Evolutionary conservation across 2,888 invertebrate species (phyloP).

Genomic region (Leptura quadrifasciata): DNA sequence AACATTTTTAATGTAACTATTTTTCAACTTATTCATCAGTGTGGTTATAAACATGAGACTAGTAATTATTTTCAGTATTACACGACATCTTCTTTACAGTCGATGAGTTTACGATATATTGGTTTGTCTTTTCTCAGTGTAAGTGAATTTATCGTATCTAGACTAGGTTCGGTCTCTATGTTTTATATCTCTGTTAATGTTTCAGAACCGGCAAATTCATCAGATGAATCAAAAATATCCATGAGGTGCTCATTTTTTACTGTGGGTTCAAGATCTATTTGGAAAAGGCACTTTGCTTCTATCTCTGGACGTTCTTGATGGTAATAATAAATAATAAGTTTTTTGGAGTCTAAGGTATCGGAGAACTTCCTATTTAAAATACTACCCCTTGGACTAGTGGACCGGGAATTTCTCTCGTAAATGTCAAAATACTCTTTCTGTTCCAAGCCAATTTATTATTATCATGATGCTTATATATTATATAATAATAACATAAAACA

Average conservation of each 20-base stretch:
- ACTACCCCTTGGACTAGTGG: conserved; percentile 81
- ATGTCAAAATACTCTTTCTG: conserved; percentile 72
- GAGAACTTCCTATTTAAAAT: conserved; percentile 80
- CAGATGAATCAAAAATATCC: conserved; percentile 65
- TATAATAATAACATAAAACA: too few relatives aligned
- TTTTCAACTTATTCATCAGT: conserved; percentile 75
- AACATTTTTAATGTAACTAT: conserved; percentile 72
- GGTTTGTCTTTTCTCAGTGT: conserved; percentile 66
- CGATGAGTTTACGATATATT: conserved; percentile 75
- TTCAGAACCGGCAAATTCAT: conserved; percentile 68
- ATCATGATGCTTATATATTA: too few relatives aligned
- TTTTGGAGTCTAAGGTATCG: conserved; percentile 72
- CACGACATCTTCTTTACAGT: conserved; percentile 75
- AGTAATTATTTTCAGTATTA: conserved; percentile 75
- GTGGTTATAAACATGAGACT: conserved; percentile 76
- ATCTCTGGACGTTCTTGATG: conserved; percentile 28
- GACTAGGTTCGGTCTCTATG: conserved; percentile 57
- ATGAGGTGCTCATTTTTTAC: conserved; percentile 20
- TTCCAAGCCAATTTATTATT: conserved; percentile 36
- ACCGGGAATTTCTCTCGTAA: conserved; percentile 79
- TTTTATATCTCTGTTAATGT: conserved; percentile 51
- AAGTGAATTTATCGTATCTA: conserved; percentile 56
- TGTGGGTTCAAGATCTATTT: conserved; percentile 68
- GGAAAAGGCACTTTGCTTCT: conserved; percentile 59
- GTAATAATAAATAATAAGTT: conserved; percentile 65